These are phyloP conservation scores for Hydraecia micacea DNA, from an alignment of 2,888 invertebrate species.

Conservation along the genomic window DNA sequence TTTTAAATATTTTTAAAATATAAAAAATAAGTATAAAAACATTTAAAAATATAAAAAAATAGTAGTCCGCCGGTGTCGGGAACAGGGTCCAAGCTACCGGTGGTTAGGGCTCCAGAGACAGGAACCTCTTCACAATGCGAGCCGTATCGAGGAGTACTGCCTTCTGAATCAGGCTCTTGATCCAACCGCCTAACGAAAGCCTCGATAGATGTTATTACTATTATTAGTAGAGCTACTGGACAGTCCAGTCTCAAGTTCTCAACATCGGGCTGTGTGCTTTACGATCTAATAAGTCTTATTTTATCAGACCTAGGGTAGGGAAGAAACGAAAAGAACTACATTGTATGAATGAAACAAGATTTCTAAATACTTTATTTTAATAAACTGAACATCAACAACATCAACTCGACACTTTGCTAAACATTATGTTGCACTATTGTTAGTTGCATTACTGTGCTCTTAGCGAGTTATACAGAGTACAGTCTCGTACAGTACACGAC, in stretches of 20 bases:
- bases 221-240: background rate
- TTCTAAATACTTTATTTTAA: slow-evolving; percentile 68
- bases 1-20: too few species aligned
- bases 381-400: slow-evolving; percentile 65
- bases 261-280: background rate
- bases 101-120: too few species aligned
- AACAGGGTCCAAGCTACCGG: too few species aligned
- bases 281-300: too few species aligned
- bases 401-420: slow-evolving; percentile 46
- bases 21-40: too few species aligned
- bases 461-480: background rate
- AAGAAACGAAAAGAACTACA: slow-evolving; percentile 61
- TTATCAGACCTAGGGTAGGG: background rate
- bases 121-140: too few species aligned
- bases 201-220: too few species aligned
- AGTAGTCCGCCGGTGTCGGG: too few species aligned
- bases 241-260: background rate
- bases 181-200: too few species aligned
- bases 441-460: background rate
- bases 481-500: background rate
- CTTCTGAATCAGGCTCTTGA: too few species aligned
- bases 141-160: too few species aligned
- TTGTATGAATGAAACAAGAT: slow-evolving; percentile 64
- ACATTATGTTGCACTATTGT: slow-evolving; percentile 32
- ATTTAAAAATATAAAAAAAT: too few species aligned